Evolutionary conservation across 1,140 invertebrate species (phyloP).

Genomic region (Lethocerus indicus): DNA sequence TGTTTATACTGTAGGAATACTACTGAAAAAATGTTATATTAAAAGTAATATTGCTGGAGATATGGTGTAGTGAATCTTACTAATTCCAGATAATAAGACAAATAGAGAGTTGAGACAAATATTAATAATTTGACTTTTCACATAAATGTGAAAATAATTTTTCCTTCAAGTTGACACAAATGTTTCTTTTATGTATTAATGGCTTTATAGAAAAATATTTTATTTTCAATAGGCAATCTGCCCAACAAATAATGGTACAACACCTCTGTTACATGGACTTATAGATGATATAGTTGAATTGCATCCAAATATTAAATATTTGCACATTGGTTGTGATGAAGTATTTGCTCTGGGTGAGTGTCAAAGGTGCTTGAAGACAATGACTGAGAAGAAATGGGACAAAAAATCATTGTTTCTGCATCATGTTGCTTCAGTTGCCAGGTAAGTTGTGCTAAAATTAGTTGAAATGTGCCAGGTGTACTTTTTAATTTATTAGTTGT

Average conservation of each 20-base stretch:
- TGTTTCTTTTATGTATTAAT: not conserved
- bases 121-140: not conserved
- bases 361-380: constrained; percentile 23
- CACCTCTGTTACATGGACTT: constrained; percentile 12
- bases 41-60: no score
- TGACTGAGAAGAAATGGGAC: constrained; percentile 22
- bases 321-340: constrained; percentile 27
- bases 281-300: constrained; percentile 21
- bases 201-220: not conserved
- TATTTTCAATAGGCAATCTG: constrained; percentile 10
- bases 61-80: no score
- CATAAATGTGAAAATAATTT: not conserved
- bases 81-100: no score
- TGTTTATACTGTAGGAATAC: no score
- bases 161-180: not conserved
- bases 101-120: no score
- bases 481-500: no score
- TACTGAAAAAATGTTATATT: no score
- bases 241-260: constrained; percentile 12
- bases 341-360: constrained; percentile 29
- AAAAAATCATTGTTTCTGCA: constrained; percentile 7
- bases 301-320: constrained; percentile 20
- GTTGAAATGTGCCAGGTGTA: no score
- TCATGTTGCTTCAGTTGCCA: constrained; percentile 4
- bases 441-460: no score